Evolutionary conservation across 2,888 invertebrate genomes (phyloP).

Genomic region (Nebria brevicollis): DNA sequence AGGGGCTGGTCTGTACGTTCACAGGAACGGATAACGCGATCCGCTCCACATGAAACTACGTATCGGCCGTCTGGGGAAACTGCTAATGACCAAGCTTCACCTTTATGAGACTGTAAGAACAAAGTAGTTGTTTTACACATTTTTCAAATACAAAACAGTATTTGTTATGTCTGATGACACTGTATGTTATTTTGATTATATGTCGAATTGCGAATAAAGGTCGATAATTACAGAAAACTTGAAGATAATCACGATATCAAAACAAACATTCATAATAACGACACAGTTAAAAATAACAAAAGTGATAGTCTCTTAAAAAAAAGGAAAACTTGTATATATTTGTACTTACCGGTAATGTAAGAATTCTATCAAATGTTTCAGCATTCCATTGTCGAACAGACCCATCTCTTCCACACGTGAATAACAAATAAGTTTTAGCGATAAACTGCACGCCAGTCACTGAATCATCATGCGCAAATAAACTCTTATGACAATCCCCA

Average conservation of each 20-base stretch:
- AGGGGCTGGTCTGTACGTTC: slow-evolving; percentile 88
- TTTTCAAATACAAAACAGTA: slow-evolving; percentile 14
- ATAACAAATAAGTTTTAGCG: slow-evolving; percentile 91
- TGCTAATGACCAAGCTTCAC: slow-evolving; percentile 78
- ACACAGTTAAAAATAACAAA: too few species aligned
- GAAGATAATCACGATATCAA: too few species aligned
- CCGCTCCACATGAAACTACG: slow-evolving; percentile 84
- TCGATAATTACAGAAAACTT: too few species aligned
- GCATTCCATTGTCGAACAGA: slow-evolving; percentile 98
- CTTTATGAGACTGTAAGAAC: slow-evolving; percentile 79
- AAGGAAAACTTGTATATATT: slow-evolving; percentile 9
- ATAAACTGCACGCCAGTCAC: slow-evolving; percentile 90
- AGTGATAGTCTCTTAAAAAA: too few species aligned
- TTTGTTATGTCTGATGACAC: not conserved
- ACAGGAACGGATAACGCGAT: slow-evolving; percentile 87
- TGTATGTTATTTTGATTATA: too few species aligned
- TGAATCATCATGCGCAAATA: slow-evolving; percentile 97
- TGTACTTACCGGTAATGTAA: slow-evolving; percentile 80
- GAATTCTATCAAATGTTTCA: slow-evolving; percentile 88
- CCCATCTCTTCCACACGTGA: slow-evolving; percentile 93
- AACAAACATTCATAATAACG: too few species aligned
- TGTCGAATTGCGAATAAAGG: too few species aligned
- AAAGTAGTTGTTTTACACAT: not conserved
- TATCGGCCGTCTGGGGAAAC: slow-evolving; percentile 85
- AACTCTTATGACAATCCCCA: slow-evolving; percentile 96